Conservation (phyloP, 2,888 invertebrate genomes). For the Alcis repandata region DNA sequence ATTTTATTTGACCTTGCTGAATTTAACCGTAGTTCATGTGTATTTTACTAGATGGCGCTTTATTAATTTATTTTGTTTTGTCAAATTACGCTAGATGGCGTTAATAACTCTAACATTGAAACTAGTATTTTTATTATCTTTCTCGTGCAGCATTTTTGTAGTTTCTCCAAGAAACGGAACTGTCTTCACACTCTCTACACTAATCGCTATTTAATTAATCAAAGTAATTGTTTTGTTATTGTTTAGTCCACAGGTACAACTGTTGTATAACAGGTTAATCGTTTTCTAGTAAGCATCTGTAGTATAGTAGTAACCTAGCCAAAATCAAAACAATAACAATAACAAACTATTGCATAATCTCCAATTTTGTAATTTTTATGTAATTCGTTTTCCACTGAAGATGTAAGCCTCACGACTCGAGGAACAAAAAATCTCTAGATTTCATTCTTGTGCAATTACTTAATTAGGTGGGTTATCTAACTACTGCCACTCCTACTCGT, state of each 20-base stretch:
- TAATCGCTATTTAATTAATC: too few species aligned
- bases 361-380: constrained; percentile 20
- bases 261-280: background rate
- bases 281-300: too few species aligned
- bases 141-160: background rate
- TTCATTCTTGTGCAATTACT: background rate
- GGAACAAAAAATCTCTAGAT: background rate
- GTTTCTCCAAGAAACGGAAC: background rate
- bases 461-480: constrained; percentile 1
- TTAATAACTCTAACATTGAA: background rate
- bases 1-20: too few species aligned
- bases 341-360: constrained; percentile 26
- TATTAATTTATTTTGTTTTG: background rate
- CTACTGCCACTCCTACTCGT: background rate
- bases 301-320: background rate
- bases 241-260: background rate
- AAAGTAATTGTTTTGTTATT: background rate
- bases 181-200: background rate
- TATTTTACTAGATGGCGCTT: constrained; percentile 24
- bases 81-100: constrained; percentile 5
- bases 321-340: constrained; percentile 35
- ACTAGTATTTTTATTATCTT: background rate
- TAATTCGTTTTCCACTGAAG: constrained; percentile 9
- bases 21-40: background rate
- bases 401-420: background rate